Conservation (phyloP, 1,140 invertebrate genomes). For the Drosophila tsacasi region DNA sequence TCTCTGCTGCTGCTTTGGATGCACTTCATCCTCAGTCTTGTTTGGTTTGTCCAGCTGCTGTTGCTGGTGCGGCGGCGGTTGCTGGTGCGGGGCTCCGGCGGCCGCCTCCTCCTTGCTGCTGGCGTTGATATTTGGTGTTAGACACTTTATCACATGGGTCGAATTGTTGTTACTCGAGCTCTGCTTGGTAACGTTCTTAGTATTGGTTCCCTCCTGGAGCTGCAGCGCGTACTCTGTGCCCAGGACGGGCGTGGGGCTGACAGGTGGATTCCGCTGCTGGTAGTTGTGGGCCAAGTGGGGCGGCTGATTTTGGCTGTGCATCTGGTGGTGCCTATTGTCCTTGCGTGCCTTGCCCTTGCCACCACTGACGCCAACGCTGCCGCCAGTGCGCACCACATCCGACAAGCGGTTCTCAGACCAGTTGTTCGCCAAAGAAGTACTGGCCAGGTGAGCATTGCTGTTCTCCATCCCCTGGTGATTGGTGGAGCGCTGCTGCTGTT, state of each 20-base stretch:
- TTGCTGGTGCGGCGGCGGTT: conserved; percentile 31
- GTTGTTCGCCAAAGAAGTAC: conserved; percentile 68
- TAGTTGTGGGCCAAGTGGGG: conserved; percentile 84
- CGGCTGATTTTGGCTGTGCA: conserved; percentile 30
- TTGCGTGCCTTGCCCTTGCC: conserved; percentile 84
- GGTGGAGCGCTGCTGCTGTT: conserved; percentile 50
- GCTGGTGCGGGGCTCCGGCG: conserved; percentile 33
- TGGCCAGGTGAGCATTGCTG: conserved; percentile 43
- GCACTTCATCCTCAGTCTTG: conserved; percentile 82
- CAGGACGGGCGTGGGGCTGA: conserved; percentile 61
- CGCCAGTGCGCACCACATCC: conserved; percentile 90
- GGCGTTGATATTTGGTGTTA: conserved; percentile 84
- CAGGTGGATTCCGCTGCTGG: conserved; percentile 54
- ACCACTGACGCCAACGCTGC: conserved; percentile 21
- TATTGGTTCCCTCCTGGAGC: conserved; percentile 63
- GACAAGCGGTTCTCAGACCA: conserved; percentile 88
- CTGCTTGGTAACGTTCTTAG: conserved; percentile 78
- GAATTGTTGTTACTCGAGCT: conserved; percentile 84
- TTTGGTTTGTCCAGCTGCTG: conserved; percentile 77
- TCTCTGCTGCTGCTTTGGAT: conserved; percentile 69
- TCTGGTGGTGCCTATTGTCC: conserved; percentile 73
- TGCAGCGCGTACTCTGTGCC: conserved; percentile 34
- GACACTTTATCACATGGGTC: conserved; percentile 85
- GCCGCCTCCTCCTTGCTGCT: conserved; percentile 63
- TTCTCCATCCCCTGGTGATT: conserved; percentile 56